phyloP scores from a whole-genome alignment of 2,113 vertebrate species.

The Platysteira castanea region DNA sequence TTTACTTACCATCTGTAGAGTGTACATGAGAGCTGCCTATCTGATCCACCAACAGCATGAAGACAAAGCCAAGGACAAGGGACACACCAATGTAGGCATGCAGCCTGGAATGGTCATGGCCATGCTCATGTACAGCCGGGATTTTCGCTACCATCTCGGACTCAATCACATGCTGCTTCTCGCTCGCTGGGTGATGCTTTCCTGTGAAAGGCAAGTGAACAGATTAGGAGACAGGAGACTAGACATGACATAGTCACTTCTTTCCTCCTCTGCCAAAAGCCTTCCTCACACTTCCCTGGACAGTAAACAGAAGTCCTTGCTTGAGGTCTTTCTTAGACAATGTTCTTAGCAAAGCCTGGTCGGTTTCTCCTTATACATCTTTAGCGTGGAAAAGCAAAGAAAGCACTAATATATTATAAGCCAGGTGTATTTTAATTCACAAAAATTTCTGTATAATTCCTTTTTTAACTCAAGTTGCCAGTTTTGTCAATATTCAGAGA shows the following conservation, averaged over 20 bases:
- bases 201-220: constrained; percentile 58
- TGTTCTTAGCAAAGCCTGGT: background rate
- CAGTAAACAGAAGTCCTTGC: background rate
- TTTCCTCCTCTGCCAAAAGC: background rate
- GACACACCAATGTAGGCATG: constrained; percentile 96
- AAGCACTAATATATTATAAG: background rate
- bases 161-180: constrained; percentile 73
- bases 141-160: constrained; percentile 73
- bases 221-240: background rate
- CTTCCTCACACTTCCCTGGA: background rate
- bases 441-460: background rate
- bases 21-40: constrained; percentile 94
- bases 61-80: constrained; percentile 95
- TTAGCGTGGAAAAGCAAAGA: background rate
- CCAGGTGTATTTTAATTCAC: background rate
- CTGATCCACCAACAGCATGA: constrained; percentile 97
- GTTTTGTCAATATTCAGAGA: background rate
- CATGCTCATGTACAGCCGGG: constrained; percentile 71
- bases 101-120: constrained; percentile 79
- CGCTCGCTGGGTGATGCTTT: constrained; percentile 76
- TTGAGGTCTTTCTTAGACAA: background rate
- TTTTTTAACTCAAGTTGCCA: background rate
- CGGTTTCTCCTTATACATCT: background rate
- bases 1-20: constrained; percentile 83
- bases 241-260: rapidly evolving